Percentiles rank a stretch among this genome's conserved stretches.
These are phyloP conservation scores for Cabera pusaria DNA, from an alignment of 2,888 invertebrate genomes.

Conservation along the genomic window DNA sequence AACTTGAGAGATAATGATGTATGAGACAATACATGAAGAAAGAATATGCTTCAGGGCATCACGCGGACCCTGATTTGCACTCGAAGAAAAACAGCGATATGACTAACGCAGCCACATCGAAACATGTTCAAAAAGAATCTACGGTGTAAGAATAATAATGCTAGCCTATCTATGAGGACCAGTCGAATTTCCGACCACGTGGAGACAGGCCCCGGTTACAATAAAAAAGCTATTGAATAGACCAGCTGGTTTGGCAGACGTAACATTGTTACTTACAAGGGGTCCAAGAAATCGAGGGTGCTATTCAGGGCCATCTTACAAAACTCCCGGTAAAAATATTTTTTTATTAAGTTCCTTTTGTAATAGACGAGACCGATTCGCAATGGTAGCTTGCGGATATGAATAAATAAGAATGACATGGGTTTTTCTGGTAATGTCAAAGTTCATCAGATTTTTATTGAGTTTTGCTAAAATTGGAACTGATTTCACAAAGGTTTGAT, in stretches of 20 bases:
- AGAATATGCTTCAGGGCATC: no score
- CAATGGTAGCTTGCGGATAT: slow-evolving; percentile 47
- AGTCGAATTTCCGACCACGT: slow-evolving; percentile 70
- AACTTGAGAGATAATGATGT: no score
- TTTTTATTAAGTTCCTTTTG: slow-evolving; percentile 46
- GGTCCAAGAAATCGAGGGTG: slow-evolving; percentile 65
- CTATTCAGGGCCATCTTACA: slow-evolving; percentile 43
- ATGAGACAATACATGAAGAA: no score
- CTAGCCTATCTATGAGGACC: slow-evolving; percentile 37
- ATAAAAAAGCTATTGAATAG: slow-evolving; percentile 60
- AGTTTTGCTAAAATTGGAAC: slow-evolving; percentile 25
- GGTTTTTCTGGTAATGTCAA: slow-evolving; percentile 66
- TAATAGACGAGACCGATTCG: slow-evolving; percentile 59
- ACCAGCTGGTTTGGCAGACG: slow-evolving; percentile 75
- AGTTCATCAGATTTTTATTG: slow-evolving; percentile 59
- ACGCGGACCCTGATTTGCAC: no score
- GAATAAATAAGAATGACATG: slow-evolving; percentile 51
- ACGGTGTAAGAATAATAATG: slow-evolving; percentile 38
- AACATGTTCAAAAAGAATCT: slow-evolving; percentile 17
- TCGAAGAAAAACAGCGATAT: no score
- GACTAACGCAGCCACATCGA: no score
- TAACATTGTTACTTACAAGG: slow-evolving; percentile 69
- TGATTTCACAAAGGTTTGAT: slow-evolving; percentile 8
- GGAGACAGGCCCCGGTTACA: slow-evolving; percentile 47
- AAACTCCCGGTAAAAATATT: slow-evolving; percentile 39